Conservation (phyloP, 1,140 invertebrate species). For the Ylistrum balloti region DNA sequence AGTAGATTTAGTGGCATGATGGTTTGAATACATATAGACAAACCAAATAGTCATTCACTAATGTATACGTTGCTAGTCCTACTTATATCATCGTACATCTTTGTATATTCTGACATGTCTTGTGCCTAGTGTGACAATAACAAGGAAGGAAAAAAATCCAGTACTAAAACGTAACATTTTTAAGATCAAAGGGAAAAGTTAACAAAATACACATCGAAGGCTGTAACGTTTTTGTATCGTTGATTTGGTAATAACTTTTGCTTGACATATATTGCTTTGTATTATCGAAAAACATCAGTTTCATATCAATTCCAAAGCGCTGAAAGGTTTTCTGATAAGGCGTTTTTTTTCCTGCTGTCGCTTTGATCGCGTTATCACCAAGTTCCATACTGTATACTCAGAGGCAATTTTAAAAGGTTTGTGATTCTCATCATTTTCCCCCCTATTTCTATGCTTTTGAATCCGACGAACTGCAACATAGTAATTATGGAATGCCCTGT, state of each 20-base stretch:
- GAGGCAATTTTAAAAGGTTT: neutral
- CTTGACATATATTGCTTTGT: neutral
- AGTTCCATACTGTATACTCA: neutral
- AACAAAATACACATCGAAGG: neutral
- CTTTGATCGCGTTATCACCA: neutral
- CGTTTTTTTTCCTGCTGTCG: neutral
- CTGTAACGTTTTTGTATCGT: neutral
- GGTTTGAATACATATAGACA: too few species aligned
- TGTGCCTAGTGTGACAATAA: too few species aligned
- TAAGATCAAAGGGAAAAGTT: conserved; percentile 10
- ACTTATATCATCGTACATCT: too few species aligned
- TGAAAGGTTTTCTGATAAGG: conserved; percentile 3
- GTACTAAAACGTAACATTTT: neutral
- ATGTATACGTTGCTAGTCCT: too few species aligned
- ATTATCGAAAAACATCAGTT: neutral
- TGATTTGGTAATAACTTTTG: conserved; percentile 15
- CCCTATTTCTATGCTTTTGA: neutral
- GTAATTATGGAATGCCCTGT: neutral
- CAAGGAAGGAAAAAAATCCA: too few species aligned
- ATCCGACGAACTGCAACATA: neutral
- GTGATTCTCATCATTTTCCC: neutral
- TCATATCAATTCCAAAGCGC: neutral
- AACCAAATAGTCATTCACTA: too few species aligned
- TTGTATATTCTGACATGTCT: too few species aligned
- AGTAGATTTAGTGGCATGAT: too few species aligned